Base-by-base conservation (phyloP, 2,888 invertebrate genomes). In the Caradrina kadenii region DNA sequence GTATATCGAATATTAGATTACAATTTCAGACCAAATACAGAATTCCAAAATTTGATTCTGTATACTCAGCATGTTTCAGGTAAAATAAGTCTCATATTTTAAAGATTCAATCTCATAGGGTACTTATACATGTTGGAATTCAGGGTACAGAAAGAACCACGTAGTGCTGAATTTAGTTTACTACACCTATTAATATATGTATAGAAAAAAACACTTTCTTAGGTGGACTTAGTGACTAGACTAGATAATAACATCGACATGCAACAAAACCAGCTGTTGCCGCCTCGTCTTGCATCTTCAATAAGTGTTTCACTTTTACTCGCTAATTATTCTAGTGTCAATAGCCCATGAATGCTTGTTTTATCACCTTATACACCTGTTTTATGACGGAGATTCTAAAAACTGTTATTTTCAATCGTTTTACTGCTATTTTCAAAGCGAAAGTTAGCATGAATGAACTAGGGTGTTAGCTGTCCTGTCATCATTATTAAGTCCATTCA, bases 281-380 rank as follows among this genome's bases (percentile, higher is more conserved):
- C 63, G 61, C 63, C 58, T 39, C 59, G 73, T 70, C 72, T 69
- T 79, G 80, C 79, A 80, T 83, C 74, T 79, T 74, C 63, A 72
- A 78, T 63, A 66, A 50, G 22, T 80, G 68, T 85, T 85, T 86
- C 86, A 87, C 86, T 87, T 85, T 87, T 86, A 81, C 76, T 42
- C 42, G 60, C 59, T 79, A 49, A 71, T 83, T 63, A 70, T 70
- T 76, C 66, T 26, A 22, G 19, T 69, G 67, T 56, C 68, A 71
- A 73, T 70, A 70, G 64, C 70, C 74, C 55, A 69, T 76, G 55
- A 71, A 71, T 64, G 21, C 56, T 60, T 60, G 53, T 70, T 73
- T 71, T 54, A 66, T 62, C 42, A 63, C 21, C 17, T 17, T 17
- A 15, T 63, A n/a, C 31, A 10, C 48, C 19, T 60, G 19, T 52